Percentiles rank a stretch among this genome's conserved stretches.
Conservation (phyloP, 2,797 vertebrate genomes). For the Enteromius argenteus region DNA sequence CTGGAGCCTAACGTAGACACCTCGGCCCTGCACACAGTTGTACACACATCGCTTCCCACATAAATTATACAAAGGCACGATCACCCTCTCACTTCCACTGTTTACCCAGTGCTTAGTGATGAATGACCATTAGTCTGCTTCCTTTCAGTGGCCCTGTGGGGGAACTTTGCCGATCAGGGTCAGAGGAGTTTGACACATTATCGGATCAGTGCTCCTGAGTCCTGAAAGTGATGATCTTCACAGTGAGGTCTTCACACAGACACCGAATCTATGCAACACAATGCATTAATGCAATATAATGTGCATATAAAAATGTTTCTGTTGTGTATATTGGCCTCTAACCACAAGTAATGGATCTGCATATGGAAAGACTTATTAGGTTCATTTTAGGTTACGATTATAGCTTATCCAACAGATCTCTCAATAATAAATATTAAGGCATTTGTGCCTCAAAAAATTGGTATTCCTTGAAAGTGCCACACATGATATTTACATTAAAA, state of each 20-base stretch:
- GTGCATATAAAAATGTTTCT: not conserved
- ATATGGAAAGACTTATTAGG: not conserved
- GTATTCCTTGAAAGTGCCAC: not conserved
- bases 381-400: not conserved
- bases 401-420: not conserved
- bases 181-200: slow-evolving; percentile 39
- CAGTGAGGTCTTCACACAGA: not conserved
- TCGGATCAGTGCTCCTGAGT: slow-evolving; percentile 8
- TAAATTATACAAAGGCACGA: slow-evolving; percentile 64
- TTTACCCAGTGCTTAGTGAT: slow-evolving; percentile 62
- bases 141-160: slow-evolving; percentile 44
- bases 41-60: slow-evolving; percentile 59
- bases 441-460: not conserved
- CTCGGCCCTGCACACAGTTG: slow-evolving; percentile 7
- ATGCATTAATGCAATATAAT: not conserved
- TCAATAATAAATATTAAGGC: not conserved
- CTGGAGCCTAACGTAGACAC: slow-evolving; percentile 55
- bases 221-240: not conserved
- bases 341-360: not conserved
- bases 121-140: slow-evolving; percentile 63
- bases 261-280: not conserved
- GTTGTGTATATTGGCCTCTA: not conserved
- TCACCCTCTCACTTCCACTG: slow-evolving; percentile 60
- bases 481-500: not conserved
- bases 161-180: slow-evolving; percentile 57